Evolutionary conservation across 2,113 vertebrate genomes (phyloP).

Genomic region (Cyprinodon variegatus): DNA sequence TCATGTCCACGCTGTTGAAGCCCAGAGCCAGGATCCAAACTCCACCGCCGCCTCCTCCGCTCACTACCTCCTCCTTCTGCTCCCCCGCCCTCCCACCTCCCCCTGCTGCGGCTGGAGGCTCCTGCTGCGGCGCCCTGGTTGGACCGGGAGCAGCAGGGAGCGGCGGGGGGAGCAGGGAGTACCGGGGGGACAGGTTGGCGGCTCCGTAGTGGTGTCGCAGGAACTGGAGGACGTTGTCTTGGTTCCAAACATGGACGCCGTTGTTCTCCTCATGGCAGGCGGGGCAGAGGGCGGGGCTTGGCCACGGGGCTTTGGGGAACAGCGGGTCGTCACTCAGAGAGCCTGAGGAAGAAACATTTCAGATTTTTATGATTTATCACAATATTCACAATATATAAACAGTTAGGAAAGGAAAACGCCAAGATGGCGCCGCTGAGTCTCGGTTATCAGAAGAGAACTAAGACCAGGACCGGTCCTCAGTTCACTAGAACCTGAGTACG

Average conservation of each 20-base stretch:
- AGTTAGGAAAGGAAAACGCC: no score
- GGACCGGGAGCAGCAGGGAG: neutral
- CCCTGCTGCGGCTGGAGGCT: constrained; percentile 7
- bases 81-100: neutral
- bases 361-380: no score
- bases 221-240: constrained; percentile 83
- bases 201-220: constrained; percentile 83
- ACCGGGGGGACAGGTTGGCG: constrained; percentile 80
- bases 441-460: no score
- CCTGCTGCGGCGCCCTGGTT: neutral
- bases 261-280: constrained; percentile 87
- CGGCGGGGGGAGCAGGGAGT: constrained; percentile 46
- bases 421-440: no score
- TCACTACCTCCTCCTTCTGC: neutral
- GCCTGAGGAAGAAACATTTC: constrained; percentile 69
- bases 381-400: no score
- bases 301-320: constrained; percentile 92
- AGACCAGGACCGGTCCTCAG: no score
- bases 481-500: no score
- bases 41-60: neutral
- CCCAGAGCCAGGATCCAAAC: constrained; percentile 86
- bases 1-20: constrained; percentile 96
- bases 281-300: constrained; percentile 87
- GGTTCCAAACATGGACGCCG: constrained; percentile 88
- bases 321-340: constrained; percentile 89